Conservation (phyloP, 2,113 vertebrate genomes). For the Falcunculus frontatus region DNA sequence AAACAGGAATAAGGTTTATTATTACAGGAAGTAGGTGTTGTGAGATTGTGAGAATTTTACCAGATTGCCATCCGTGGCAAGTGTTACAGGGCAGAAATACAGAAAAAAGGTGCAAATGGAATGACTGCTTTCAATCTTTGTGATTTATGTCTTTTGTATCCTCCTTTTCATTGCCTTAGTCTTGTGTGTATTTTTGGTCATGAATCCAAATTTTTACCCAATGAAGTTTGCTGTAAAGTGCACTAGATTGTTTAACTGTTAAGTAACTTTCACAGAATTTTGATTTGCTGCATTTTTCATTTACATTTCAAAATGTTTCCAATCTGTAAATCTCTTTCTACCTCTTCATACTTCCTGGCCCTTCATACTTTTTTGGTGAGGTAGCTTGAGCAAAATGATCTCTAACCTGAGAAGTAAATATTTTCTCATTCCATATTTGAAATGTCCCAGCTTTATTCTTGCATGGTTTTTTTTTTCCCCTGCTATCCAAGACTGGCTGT, state of each 20-base stretch:
- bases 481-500: background rate
- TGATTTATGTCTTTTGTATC: background rate
- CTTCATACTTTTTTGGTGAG: background rate
- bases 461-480: too few relatives aligned
- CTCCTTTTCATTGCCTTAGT: background rate
- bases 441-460: background rate
- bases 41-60: background rate
- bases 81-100: background rate
- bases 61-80: background rate
- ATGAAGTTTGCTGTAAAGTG: background rate
- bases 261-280: background rate
- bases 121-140: background rate
- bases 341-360: background rate
- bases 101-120: background rate
- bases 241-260: background rate
- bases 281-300: background rate
- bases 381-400: background rate
- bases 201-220: background rate
- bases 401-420: background rate
- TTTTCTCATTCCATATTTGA: background rate
- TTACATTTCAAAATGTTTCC: background rate
- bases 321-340: background rate
- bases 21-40: background rate
- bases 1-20: too few relatives aligned
- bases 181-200: background rate